Conservation (phyloP, 2,113 vertebrate species). For the Propithecus coquereli region DNA sequence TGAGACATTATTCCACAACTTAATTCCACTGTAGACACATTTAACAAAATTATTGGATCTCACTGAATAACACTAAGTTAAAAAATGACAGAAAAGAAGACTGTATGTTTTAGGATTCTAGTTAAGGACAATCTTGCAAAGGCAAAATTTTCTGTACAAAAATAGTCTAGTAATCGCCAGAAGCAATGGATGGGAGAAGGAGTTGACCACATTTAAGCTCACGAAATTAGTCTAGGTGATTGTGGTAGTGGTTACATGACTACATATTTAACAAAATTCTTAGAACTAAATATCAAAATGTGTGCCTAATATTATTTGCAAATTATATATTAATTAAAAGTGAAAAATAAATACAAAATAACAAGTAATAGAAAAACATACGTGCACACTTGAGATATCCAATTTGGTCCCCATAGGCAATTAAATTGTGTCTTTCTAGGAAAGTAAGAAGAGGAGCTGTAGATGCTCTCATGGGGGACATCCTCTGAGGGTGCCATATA, state of each 20-base stretch:
- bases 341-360: background rate
- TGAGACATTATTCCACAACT: background rate
- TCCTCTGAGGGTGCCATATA: background rate
- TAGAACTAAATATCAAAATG: background rate
- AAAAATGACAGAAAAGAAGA: background rate
- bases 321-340: background rate
- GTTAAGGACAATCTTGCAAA: background rate
- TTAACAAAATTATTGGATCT: background rate
- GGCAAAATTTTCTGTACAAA: background rate
- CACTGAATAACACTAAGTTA: background rate
- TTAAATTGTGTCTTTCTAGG: background rate
- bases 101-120: background rate
- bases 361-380: background rate
- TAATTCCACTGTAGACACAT: background rate
- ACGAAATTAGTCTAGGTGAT: background rate
- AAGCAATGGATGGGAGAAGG: background rate
- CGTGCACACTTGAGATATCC: background rate
- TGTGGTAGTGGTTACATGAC: too few relatives aligned
- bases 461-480: too few relatives aligned
- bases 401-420: background rate
- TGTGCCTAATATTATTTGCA: background rate
- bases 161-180: background rate
- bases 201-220: background rate
- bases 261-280: background rate
- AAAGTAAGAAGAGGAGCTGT: fast-evolving